These are phyloP conservation scores for Champsocephalus gunnari DNA, from an alignment of 2,797 vertebrate genomes.

Conservation along the genomic window DNA sequence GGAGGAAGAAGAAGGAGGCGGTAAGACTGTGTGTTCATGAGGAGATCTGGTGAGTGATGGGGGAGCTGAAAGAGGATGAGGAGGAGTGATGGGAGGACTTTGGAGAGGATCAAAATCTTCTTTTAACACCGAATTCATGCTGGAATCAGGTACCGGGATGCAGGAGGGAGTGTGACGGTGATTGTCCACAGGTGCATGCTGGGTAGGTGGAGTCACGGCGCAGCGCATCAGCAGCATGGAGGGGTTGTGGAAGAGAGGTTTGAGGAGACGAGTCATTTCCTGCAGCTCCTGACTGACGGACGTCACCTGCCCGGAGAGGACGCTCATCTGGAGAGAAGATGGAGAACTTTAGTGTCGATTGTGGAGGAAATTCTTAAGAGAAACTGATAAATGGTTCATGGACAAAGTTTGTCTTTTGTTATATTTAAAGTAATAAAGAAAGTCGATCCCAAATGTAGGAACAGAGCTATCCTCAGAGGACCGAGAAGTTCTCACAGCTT, in stretches of 20 bases:
- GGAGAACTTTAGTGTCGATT: no score
- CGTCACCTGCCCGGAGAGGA: conserved; percentile 84
- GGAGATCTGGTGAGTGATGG: conserved; percentile 77
- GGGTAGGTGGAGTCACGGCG: conserved; percentile 65
- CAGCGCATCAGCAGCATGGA: conserved; percentile 57
- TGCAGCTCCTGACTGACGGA: conserved; percentile 86
- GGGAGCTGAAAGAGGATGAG: conserved; percentile 70
- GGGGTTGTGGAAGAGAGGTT: conserved; percentile 79
- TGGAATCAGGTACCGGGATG: background rate
- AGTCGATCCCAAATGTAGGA: no score
- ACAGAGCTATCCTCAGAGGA: no score
- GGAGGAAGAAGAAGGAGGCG: conserved; percentile 47
- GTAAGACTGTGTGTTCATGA: conserved; percentile 48
- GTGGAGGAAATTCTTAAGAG: no score
- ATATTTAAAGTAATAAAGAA: no score
- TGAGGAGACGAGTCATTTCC: conserved; percentile 85
- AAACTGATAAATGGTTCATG: no score
- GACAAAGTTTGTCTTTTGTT: no score
- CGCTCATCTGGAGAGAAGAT: conserved; percentile 77
- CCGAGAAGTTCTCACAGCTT: no score
- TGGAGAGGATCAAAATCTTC: conserved; percentile 39
- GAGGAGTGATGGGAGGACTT: background rate
- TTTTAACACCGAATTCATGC: background rate
- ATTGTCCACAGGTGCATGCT: conserved; percentile 3
- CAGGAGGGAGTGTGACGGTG: background rate